Base-by-base conservation (phyloP, 64 coral and sea anemone species). In the Porites australiensis region DNA sequence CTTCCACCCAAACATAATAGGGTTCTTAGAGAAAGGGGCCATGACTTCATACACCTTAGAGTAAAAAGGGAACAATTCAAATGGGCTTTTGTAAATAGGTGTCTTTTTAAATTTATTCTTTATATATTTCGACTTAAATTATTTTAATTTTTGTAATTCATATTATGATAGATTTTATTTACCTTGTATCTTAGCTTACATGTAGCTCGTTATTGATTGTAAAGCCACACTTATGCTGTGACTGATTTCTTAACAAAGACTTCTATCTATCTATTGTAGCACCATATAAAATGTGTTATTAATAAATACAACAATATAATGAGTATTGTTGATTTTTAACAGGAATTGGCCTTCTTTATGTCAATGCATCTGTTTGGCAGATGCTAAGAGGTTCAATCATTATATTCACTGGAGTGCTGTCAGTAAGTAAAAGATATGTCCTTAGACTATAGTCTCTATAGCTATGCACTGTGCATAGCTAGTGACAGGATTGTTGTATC, bases 341-440 rank as follows among this genome's bases (percentile, higher is more conserved):
- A 95, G 94, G 89, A 67, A 91, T 95, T 83, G 94, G 94, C 8
- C 70, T 95, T 43, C 55, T 95, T 61, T 95, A 95, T 88, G 94
- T 95, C 67, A 95, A 86, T 88, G 94, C 94, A 44, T 95, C 94
- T 23, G 94, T 95, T 14, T 95, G 94, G 94, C 94, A 95, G 77
- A 95, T 95, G 94, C 18, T 95, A 3, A 82, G 94, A 81, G 94
- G 94, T 79, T 95, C 89, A 69, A 95, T 95, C 12, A 95, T 95
- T 19, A 83, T 95, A 76, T 95, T 95, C 55, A 88, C 89, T 83
- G 94, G 94, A 70, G 72, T 95, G 54, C 76, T 95, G 8, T 95
- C 94, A 20, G 94, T 95, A 19, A 95, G 94, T 88, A 74, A 73
- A 1, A 64, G 15, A 60, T 85, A 60, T 85, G 43, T 52, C n/a